These are phyloP conservation scores for Archilochus colubris DNA, from an alignment of 2,113 vertebrate species.

Conservation along the genomic window DNA sequence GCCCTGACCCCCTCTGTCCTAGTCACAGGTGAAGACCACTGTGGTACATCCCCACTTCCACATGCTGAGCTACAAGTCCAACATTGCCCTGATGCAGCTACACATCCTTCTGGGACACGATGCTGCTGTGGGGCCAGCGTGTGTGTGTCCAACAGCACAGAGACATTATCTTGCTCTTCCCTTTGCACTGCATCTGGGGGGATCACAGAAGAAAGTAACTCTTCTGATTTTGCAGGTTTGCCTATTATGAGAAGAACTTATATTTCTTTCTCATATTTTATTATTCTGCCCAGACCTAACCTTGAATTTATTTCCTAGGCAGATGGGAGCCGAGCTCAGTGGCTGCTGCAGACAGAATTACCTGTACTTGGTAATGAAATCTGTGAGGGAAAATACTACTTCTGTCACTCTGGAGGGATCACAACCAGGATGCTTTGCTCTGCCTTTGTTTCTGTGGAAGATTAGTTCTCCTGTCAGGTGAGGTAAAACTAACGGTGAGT, in stretches of 20 bases:
- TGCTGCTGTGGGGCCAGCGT: background rate
- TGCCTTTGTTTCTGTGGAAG: background rate
- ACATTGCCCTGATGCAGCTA: background rate
- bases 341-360: background rate
- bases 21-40: background rate
- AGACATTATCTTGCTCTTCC: background rate
- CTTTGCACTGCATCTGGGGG: background rate
- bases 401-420: background rate
- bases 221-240: background rate
- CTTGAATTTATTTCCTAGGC: background rate
- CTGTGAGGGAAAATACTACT: constrained; percentile 5
- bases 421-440: background rate
- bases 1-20: background rate
- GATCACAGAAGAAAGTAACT: background rate
- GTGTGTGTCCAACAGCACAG: background rate
- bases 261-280: background rate
- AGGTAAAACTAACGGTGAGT: background rate
- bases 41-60: background rate
- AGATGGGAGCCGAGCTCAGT: background rate
- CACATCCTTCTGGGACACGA: background rate
- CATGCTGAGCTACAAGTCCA: background rate
- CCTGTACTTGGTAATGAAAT: background rate
- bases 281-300: background rate
- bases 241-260: background rate
- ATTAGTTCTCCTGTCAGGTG: background rate